phyloP scores from a whole-genome alignment of 53 echinoderm and acorn worm species.

The Echinarachnius parma region DNA sequence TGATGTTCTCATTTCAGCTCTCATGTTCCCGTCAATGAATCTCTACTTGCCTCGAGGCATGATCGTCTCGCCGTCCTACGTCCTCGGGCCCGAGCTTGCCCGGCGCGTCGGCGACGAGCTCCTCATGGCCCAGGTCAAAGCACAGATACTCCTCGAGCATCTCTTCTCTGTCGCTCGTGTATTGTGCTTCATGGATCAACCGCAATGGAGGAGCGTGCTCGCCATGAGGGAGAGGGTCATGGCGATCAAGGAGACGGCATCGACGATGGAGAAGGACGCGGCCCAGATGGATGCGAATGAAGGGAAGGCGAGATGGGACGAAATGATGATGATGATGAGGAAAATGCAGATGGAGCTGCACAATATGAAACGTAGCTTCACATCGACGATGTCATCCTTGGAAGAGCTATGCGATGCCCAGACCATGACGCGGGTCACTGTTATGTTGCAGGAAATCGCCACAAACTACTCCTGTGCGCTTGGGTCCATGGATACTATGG shows the following conservation, averaged over 20 bases:
- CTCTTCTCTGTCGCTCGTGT: background rate
- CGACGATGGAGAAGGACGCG: background rate
- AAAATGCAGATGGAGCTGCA: constrained; percentile 2
- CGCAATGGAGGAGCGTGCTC: background rate
- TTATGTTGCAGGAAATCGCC: too few relatives aligned
- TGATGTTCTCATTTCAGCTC: background rate
- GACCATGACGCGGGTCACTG: too few relatives aligned
- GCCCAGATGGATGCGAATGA: background rate
- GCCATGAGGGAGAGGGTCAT: background rate
- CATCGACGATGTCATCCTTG: background rate
- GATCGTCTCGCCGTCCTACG: constrained; percentile 29
- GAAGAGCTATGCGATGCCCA: too few relatives aligned
- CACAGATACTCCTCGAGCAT: background rate
- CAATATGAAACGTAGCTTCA: too few relatives aligned
- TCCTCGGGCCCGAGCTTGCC: constrained; percentile 6
- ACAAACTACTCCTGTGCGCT: too few relatives aligned
- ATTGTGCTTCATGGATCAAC: constrained; percentile 5
- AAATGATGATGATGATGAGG: background rate
- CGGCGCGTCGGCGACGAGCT: background rate
- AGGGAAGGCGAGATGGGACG: background rate
- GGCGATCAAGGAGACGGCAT: constrained; percentile 3
- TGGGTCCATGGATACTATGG: too few relatives aligned
- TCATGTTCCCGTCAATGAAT: constrained; percentile 14
- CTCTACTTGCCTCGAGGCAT: constrained; percentile 3
- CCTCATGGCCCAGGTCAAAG: background rate